phyloP scores from a whole-genome alignment of 2,888 invertebrate species.

The Actias luna region DNA sequence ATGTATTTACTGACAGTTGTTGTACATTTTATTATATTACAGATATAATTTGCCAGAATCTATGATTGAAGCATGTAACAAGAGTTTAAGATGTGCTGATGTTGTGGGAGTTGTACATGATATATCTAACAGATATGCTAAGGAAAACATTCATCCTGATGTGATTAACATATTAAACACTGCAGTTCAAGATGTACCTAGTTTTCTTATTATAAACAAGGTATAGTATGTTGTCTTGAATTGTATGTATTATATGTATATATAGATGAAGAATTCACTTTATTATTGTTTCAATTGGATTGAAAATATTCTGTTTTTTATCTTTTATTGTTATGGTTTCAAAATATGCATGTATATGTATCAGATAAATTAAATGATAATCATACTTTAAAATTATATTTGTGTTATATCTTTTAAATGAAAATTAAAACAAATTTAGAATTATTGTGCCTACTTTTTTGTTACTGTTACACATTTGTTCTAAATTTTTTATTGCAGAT shows the following conservation, averaged over 20 bases:
- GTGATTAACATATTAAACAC: slow-evolving; percentile 85
- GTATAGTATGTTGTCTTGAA: slow-evolving; percentile 54
- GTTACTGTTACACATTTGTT: background rate
- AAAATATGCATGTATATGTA: background rate
- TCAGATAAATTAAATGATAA: background rate
- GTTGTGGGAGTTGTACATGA: slow-evolving; percentile 94
- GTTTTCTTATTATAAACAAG: slow-evolving; percentile 95
- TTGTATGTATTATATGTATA: background rate
- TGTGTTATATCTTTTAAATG: too few relatives aligned
- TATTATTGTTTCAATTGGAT: background rate
- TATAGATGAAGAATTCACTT: background rate
- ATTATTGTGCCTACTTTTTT: background rate
- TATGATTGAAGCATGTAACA: slow-evolving; percentile 77
- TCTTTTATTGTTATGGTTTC: background rate
- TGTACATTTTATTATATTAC: slow-evolving; percentile 26
- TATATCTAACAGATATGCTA: slow-evolving; percentile 85
- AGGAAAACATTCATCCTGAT: slow-evolving; percentile 85
- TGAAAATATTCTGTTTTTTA: background rate
- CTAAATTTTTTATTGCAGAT: slow-evolving; percentile 74
- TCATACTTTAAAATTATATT: background rate
- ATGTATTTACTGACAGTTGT: background rate
- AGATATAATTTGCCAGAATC: slow-evolving; percentile 67
- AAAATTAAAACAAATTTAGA: too few relatives aligned
- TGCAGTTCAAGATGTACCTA: slow-evolving; percentile 80
- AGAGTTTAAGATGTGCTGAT: slow-evolving; percentile 86